Conservation (phyloP, 2,888 invertebrate species). For the Caenorhabditis imperialis region DNA sequence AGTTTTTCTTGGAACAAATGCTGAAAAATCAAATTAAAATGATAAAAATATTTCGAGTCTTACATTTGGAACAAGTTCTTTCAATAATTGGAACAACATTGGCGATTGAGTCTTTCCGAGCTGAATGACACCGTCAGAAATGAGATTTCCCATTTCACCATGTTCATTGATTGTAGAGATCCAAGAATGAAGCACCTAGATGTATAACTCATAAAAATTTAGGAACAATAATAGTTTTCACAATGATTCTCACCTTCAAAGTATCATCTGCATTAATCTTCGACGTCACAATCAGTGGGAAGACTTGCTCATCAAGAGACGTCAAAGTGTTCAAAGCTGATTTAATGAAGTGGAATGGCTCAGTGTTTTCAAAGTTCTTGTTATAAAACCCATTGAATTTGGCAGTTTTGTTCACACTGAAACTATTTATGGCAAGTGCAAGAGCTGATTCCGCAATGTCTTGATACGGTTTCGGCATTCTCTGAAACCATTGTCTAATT, state of each 20-base stretch:
- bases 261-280: background rate
- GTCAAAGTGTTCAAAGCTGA: background rate
- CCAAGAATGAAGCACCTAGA: constrained; percentile 35
- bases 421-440: too few species aligned
- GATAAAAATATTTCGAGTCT: background rate
- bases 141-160: constrained; percentile 20
- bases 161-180: constrained; percentile 23
- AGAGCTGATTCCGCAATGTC: background rate
- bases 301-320: constrained; percentile 36
- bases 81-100: constrained; percentile 30
- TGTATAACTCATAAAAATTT: background rate
- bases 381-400: background rate
- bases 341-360: constrained; percentile 3
- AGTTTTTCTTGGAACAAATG: constrained; percentile 1
- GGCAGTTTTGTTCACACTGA: background rate
- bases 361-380: background rate
- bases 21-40: background rate
- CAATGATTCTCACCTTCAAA: background rate
- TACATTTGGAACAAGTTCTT: constrained; percentile 16
- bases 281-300: constrained; percentile 17
- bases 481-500: background rate
- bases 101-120: constrained; percentile 35
- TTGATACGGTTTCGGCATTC: background rate
- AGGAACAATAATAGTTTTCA: background rate
- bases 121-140: background rate